A percentile compares a stretch with the other conserved stretches of the same genome.
These are phyloP conservation scores for Andrena flavipes DNA, from an alignment of 2,888 invertebrate genomes.

Conservation along the genomic window DNA sequence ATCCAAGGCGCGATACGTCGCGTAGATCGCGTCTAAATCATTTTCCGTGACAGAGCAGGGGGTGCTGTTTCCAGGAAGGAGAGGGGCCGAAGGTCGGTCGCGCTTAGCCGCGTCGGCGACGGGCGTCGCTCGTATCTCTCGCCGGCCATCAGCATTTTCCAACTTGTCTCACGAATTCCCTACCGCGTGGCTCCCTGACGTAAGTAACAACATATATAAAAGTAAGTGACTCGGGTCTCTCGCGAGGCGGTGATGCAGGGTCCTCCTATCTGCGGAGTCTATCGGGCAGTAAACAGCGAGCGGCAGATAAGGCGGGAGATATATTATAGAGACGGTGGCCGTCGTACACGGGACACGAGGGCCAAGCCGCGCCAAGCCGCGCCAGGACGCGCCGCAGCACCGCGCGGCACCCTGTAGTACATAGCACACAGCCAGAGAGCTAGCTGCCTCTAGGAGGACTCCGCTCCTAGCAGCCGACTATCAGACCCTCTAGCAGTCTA, in stretches of 20 bases:
- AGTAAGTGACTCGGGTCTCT: constrained; percentile 80
- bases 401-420: constrained; percentile 40
- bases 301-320: constrained; percentile 84
- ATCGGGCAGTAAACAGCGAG: constrained; percentile 85
- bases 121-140: constrained; percentile 75
- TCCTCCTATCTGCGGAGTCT: constrained; percentile 83
- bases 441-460: constrained; percentile 39
- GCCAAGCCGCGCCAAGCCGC: constrained; percentile 11
- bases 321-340: constrained; percentile 82
- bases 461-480: constrained; percentile 37
- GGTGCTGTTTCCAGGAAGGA: constrained; percentile 44
- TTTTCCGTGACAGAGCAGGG: constrained; percentile 59
- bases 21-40: constrained; percentile 57
- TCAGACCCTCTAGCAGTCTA: constrained; percentile 27
- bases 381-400: too few species aligned
- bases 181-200: constrained; percentile 75
- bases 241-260: constrained; percentile 80
- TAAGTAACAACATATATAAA: constrained; percentile 82
- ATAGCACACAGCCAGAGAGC: constrained; percentile 11
- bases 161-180: constrained; percentile 81
- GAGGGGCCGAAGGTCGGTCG: constrained; percentile 40
- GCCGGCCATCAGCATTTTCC: constrained; percentile 80
- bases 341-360: constrained; percentile 69
- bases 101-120: constrained; percentile 63
- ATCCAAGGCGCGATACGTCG: constrained; percentile 41